Conservation (phyloP, 30 jellyfish, hydroid and myxozoan genomes). For the Aurelia sp. region DNA sequence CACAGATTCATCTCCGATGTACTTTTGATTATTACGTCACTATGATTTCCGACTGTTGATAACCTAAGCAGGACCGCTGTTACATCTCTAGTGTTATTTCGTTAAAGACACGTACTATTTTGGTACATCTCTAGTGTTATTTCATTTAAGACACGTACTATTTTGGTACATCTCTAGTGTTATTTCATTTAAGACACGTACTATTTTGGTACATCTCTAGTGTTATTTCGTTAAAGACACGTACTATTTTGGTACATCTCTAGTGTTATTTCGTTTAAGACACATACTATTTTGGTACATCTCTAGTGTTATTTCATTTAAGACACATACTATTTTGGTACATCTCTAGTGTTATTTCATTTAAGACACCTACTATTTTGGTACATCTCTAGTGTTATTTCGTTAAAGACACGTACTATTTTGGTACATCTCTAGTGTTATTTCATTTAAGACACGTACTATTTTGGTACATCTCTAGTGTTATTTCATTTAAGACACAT, state of each 20-base stretch:
- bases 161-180: too few species aligned
- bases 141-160: conserved; percentile 69
- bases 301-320: conserved; percentile 75
- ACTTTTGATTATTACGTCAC: not conserved
- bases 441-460: conserved; percentile 67
- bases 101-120: conserved; percentile 63
- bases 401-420: conserved; percentile 65
- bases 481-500: conserved; percentile 68
- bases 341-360: conserved; percentile 79
- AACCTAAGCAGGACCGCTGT: too few species aligned
- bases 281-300: conserved; percentile 45
- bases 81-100: conserved; percentile 38
- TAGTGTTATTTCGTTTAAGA: conserved; percentile 75
- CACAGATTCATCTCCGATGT: not conserved
- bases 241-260: conserved; percentile 38
- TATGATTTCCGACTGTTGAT: too few species aligned
- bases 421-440: too few species aligned
- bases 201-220: too few species aligned
- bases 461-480: too few species aligned
- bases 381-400: too few species aligned
- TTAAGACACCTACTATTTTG: conserved; percentile 54
- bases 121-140: too few species aligned
- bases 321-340: conserved; percentile 52
- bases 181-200: conserved; percentile 69
- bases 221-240: conserved; percentile 74